Evolutionary conservation across 2,888 invertebrate genomes (phyloP).

Genomic region (Nyleta sp.): DNA sequence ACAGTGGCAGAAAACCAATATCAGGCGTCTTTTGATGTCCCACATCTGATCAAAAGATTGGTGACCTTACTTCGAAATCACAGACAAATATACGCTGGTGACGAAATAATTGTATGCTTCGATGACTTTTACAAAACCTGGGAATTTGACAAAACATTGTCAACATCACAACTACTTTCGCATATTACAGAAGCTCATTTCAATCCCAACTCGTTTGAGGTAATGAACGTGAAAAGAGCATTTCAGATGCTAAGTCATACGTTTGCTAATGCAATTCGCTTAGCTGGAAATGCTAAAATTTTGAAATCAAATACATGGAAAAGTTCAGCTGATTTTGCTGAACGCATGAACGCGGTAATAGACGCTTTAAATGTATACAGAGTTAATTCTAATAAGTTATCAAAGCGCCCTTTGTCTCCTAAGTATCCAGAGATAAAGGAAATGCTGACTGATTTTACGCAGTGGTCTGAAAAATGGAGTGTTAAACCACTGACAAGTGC

Average conservation of each 20-base stretch:
- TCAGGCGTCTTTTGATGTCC: background rate
- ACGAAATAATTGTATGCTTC: background rate
- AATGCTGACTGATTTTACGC: no score
- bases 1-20: background rate
- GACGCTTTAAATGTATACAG: no score
- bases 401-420: no score
- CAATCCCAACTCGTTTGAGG: conserved; percentile 11
- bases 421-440: no score
- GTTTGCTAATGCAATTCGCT: conserved; percentile 11
- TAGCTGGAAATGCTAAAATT: background rate
- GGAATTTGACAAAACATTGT: background rate
- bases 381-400: no score
- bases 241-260: conserved; percentile 12
- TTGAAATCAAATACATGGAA: background rate
- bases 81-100: background rate
- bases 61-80: background rate
- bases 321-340: no score
- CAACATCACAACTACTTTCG: background rate
- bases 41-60: background rate
- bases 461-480: no score
- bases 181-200: conserved; percentile 12
- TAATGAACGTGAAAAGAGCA: conserved; percentile 21
- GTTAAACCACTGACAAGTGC: no score
- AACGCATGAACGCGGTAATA: no score
- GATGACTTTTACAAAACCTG: background rate